Conservation (phyloP, 2,113 vertebrate species). For the Dendropsophus ebraccatus region DNA sequence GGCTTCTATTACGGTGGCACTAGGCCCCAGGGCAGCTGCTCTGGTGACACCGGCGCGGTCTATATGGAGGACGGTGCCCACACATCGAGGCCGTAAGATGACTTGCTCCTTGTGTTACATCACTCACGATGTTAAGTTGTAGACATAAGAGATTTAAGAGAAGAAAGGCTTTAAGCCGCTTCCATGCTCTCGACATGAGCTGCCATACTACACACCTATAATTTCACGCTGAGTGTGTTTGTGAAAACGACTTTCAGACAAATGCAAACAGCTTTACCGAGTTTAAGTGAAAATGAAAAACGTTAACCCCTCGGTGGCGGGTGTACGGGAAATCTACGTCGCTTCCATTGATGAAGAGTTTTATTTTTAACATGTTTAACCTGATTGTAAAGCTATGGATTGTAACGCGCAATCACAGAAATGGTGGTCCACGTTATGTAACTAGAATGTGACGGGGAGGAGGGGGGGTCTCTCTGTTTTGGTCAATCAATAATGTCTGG, state of each 20-base stretch:
- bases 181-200: slow-evolving; percentile 12
- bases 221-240: slow-evolving; percentile 48
- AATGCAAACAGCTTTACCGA: slow-evolving; percentile 33
- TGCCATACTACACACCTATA: slow-evolving; percentile 35
- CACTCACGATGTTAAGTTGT: slow-evolving; percentile 27
- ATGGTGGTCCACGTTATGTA: no score
- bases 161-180: slow-evolving; percentile 7
- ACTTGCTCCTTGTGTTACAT: neutral
- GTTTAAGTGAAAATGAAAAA: slow-evolving; percentile 13
- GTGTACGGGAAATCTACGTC: neutral
- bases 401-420: no score
- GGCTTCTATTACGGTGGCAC: no score
- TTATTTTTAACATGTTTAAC: no score
- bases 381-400: no score
- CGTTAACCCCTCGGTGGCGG: neutral
- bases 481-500: no score
- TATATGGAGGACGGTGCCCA: neutral
- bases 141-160: slow-evolving; percentile 20
- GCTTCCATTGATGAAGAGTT: no score
- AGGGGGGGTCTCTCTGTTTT: no score
- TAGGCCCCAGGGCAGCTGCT: no score
- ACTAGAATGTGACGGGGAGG: no score
- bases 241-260: slow-evolving; percentile 31
- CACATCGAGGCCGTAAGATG: neutral
- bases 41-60: neutral